A percentile compares a stretch with the other conserved stretches of the same genome.
Conservation (phyloP, 2,888 invertebrate genomes). For the Icerya purchasi region DNA sequence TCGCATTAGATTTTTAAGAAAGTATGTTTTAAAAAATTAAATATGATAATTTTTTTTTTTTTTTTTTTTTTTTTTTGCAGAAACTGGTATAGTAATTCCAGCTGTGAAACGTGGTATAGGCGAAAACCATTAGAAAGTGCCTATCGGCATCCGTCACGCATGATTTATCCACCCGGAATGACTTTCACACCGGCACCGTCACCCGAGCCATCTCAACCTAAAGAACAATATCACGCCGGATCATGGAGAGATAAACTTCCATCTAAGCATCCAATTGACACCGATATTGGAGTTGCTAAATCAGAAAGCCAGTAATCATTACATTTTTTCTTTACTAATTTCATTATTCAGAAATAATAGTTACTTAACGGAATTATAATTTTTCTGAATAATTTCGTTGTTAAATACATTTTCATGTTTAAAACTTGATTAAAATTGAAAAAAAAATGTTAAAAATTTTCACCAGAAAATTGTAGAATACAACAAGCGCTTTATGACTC, state of each 20-base stretch:
- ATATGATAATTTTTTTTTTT: no score
- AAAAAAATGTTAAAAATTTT: no score
- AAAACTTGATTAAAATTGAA: no score
- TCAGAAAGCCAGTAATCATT: constrained; percentile 14
- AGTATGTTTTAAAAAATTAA: no score
- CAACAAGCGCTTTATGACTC: no score
- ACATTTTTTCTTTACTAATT: no score
- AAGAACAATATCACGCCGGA: constrained; percentile 19
- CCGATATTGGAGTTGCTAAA: constrained; percentile 15
- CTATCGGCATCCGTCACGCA: constrained; percentile 74
- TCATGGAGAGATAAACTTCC: constrained; percentile 51
- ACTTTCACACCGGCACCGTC: constrained; percentile 58
- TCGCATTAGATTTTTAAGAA: no score
- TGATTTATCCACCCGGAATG: constrained; percentile 79
- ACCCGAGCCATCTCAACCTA: constrained; percentile 30
- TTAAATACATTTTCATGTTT: no score
- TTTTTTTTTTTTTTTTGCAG: constrained; percentile 29
- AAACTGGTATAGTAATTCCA: constrained; percentile 76
- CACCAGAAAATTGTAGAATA: no score
- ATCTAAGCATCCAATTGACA: constrained; percentile 39
- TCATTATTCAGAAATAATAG: no score
- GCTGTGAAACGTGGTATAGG: constrained; percentile 68
- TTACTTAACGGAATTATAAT: no score
- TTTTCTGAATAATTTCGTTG: no score
- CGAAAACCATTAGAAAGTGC: constrained; percentile 62